Evolutionary conservation across 2,888 invertebrate genomes (phyloP), one percentile per base, ranked within the genome.

Genomic region (Apodemia mormo): DNA sequence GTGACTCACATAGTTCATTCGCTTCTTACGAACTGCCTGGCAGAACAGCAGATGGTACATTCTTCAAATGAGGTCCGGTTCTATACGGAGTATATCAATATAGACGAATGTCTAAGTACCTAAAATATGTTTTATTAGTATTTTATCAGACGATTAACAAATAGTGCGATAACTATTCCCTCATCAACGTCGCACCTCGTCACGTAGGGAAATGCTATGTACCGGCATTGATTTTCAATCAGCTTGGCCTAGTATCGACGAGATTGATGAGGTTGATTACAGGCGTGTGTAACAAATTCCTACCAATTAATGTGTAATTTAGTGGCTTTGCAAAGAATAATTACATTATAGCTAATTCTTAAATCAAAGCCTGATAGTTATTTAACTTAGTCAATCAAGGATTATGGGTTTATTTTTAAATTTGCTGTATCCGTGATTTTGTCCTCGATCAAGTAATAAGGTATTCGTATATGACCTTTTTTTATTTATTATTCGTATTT

Each of bases 171-270:
- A 49, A 45, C 45, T 12, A 43, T 49, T 37, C 58, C 14, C 56
- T 68, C 52, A 68, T 68, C 69, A 67, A 54, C 64, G 49, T 67
- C 30, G 75, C 72, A 70, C 52, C 61, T n/a, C 71, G 66, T 72
- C 73, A 75, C 68, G 70, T 72, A 68, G 71, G 68, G 71, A 61
- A 70, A 73, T 73, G 70, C 70, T 71, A 71, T 67, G 67, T 67
- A 70, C 65, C 64, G 56, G 14, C 71, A 71, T 69, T 67, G 71
- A 68, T 71, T 71, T 71, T 69, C 71, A 65, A 69, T 71, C 71
- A 69, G 67, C 52, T 33, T 54, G 52, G 37, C 64, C 64, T 33
- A 64, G 64, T 64, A 54, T 54, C 54, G 54, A 22, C 54, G 54
- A 54, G 33, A 64, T 64, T 33, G 64, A 64, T 37, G 64, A 64